Evolutionary conservation across 2,797 vertebrate genomes (phyloP).

Genomic region (Vultur gryphus): DNA sequence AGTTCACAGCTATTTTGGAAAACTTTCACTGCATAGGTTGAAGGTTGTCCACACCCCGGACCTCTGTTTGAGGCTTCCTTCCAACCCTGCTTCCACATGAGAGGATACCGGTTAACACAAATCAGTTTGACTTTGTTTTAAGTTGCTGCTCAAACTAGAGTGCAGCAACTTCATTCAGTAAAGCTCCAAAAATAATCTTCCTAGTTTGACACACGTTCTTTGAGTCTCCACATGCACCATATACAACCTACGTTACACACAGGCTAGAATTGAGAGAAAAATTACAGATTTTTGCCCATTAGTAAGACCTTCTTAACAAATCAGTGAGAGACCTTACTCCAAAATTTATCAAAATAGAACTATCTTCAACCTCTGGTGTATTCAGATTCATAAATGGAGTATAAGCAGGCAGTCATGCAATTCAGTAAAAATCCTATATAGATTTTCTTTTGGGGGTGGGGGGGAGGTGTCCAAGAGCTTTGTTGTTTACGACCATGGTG

Average conservation of each 20-base stretch:
- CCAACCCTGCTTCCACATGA: not conserved
- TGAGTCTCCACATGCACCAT: not conserved
- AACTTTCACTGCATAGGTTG: not conserved
- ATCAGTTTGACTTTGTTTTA: not conserved
- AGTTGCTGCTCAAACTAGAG: not conserved
- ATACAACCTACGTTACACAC: not conserved
- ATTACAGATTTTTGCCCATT: not conserved
- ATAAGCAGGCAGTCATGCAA: not conserved
- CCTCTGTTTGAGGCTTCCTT: not conserved
- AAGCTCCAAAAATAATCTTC: not conserved
- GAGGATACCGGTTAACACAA: not conserved
- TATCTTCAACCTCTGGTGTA: not conserved
- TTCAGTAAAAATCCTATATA: not conserved
- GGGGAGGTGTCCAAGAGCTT: not conserved
- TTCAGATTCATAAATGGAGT: not conserved
- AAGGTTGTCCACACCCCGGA: not conserved
- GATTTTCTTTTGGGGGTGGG: not conserved
- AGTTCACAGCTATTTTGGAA: not conserved
- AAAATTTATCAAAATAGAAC: not conserved
- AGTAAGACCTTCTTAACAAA: not conserved
- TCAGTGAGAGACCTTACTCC: not conserved
- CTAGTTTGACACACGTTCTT: not conserved
- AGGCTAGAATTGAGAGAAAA: not conserved
- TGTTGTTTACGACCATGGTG: not conserved
- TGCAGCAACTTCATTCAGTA: not conserved